A percentile compares a stretch with the other conserved stretches of the same genome.
These are phyloP conservation scores for Pristionchus fissidentatus DNA, from an alignment of 2,888 invertebrate genomes.

Conservation along the genomic window DNA sequence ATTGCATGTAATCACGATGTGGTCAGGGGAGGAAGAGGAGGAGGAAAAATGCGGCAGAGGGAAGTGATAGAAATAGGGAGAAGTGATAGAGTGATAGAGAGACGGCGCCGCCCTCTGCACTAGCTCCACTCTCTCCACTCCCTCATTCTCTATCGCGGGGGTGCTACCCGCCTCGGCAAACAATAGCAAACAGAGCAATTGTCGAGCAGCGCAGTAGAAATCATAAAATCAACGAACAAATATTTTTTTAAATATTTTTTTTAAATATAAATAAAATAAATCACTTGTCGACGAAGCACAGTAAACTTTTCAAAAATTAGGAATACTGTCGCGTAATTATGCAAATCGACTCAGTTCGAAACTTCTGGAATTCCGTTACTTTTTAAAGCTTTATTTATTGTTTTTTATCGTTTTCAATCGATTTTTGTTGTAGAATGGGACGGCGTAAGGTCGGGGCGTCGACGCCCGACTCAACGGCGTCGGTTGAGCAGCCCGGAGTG, in stretches of 20 bases:
- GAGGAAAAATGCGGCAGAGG: too few species aligned
- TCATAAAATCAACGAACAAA: background rate
- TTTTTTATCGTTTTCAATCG: background rate
- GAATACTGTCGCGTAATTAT: background rate
- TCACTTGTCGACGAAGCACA: background rate
- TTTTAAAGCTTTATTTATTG: background rate
- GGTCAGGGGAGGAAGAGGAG: background rate
- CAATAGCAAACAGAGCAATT: background rate
- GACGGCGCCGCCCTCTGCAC: slow-evolving; percentile 22
- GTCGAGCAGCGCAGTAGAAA: too few species aligned
- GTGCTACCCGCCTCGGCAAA: slow-evolving; percentile 42
- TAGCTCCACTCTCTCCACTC: background rate
- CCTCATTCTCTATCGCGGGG: slow-evolving; percentile 6
- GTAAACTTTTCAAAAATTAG: background rate
- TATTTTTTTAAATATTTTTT: background rate
- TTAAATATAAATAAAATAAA: background rate
- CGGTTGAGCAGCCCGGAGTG: background rate
- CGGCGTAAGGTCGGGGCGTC: background rate
- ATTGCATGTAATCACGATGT: background rate
- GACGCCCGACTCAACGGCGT: too few species aligned
- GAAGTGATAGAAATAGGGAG: too few species aligned
- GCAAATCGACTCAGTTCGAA: background rate
- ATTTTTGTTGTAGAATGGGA: background rate
- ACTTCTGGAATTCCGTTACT: background rate
- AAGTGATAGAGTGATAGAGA: background rate